A percentile compares a stretch with the other conserved stretches of the same genome.
These are phyloP conservation scores for Microtus montanus DNA, from an alignment of 2,113 vertebrate genomes.

Conservation along the genomic window DNA sequence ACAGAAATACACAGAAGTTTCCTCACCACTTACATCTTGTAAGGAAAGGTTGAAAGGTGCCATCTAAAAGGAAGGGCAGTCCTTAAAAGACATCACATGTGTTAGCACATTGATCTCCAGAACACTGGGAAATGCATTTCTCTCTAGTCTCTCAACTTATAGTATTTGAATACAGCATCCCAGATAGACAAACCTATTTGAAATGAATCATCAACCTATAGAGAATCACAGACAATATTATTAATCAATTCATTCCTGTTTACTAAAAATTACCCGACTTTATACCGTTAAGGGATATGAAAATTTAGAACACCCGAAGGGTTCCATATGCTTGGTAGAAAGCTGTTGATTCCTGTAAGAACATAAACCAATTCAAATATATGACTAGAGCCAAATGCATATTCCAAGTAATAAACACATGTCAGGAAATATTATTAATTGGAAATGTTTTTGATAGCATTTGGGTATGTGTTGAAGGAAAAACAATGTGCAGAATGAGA, in stretches of 20 bases:
- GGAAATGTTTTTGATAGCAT: not conserved
- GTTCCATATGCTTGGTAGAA: not conserved
- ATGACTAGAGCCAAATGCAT: not conserved
- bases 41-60: not conserved
- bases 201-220: not conserved
- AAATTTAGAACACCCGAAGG: not conserved
- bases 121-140: not conserved
- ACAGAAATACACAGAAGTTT: too few relatives aligned
- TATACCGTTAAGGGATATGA: not conserved
- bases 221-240: not conserved
- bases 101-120: not conserved
- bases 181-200: not conserved
- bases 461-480: not conserved
- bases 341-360: not conserved
- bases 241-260: slow-evolving; percentile 27
- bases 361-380: not conserved
- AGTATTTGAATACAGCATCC: not conserved
- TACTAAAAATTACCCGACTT: not conserved
- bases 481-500: not conserved
- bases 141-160: not conserved
- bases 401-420: not conserved
- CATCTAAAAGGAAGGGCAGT: not conserved
- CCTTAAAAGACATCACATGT: not conserved
- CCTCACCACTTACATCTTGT: not conserved
- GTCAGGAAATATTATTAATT: not conserved